Conservation (phyloP, 2,888 invertebrate genomes). For the Pyrochroa serraticornis region DNA sequence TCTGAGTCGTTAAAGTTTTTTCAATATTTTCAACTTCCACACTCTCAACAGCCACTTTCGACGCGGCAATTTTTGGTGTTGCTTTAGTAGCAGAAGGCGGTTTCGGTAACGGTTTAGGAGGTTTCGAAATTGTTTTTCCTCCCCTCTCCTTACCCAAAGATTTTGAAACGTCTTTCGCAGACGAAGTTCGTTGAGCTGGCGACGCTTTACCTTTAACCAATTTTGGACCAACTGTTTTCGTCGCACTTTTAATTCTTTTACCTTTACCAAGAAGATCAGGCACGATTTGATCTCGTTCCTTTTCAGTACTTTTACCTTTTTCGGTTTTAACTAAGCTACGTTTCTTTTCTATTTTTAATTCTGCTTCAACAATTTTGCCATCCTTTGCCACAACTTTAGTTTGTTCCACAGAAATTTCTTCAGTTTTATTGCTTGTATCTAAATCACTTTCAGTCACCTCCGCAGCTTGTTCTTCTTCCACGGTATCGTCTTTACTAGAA, state of each 20-base stretch:
- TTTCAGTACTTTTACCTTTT: slow-evolving; percentile 30
- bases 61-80: slow-evolving; percentile 12
- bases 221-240: slow-evolving; percentile 30
- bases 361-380: slow-evolving; percentile 31
- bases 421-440: slow-evolving; percentile 37
- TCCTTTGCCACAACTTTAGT: slow-evolving; percentile 37
- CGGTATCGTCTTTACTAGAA: slow-evolving; percentile 87
- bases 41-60: slow-evolving; percentile 11
- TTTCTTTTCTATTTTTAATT: slow-evolving; percentile 20
- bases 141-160: slow-evolving; percentile 8
- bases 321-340: slow-evolving; percentile 2
- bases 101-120: slow-evolving; percentile 35
- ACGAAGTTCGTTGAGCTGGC: slow-evolving; percentile 14
- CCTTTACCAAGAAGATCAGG: slow-evolving; percentile 52
- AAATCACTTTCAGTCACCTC: slow-evolving; percentile 40
- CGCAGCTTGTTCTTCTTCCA: slow-evolving; percentile 70
- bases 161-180: slow-evolving; percentile 4
- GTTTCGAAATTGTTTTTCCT: slow-evolving; percentile 17
- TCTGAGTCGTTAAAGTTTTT: neutral
- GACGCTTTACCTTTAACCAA: slow-evolving; percentile 35
- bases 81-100: slow-evolving; percentile 33
- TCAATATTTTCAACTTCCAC: slow-evolving; percentile 3
- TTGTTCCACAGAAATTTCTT: slow-evolving; percentile 36
- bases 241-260: slow-evolving; percentile 38
- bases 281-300: slow-evolving; percentile 58